Conservation (phyloP, 2,797 vertebrate species). For the Hipposideros larvatus region DNA sequence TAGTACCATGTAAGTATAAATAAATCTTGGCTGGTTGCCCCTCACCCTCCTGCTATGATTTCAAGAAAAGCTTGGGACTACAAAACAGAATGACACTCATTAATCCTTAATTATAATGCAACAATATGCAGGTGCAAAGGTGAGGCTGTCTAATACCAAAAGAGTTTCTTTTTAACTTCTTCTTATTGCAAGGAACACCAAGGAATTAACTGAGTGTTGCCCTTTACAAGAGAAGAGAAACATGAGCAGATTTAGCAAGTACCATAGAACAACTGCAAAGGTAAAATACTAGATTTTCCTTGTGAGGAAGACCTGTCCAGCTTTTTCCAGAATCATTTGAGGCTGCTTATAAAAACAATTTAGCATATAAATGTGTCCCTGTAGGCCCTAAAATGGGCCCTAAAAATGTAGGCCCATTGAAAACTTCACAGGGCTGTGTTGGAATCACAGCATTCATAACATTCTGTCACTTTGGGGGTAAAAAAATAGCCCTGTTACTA, state of each 20-base stretch:
- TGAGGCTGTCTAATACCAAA: constrained; percentile 2
- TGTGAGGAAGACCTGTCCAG: constrained; percentile 10
- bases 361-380: neutral
- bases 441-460: constrained; percentile 25
- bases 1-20: neutral
- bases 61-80: neutral
- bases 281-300: neutral
- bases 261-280: neutral
- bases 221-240: neutral
- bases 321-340: constrained; percentile 11
- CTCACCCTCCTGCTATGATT: neutral
- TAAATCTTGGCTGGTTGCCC: neutral
- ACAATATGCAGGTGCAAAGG: neutral
- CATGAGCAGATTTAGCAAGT: neutral
- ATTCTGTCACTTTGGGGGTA: neutral
- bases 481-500: neutral
- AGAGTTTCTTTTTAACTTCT: neutral
- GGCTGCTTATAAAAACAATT: constrained; percentile 58
- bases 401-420: too few species aligned
- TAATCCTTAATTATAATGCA: constrained; percentile 4
- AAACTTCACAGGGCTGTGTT: neutral
- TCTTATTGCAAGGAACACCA: neutral
- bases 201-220: constrained; percentile 4
- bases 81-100: neutral
- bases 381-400: neutral